Conservation (phyloP, 2,113 vertebrate species). For the Lynx canadensis region DNA sequence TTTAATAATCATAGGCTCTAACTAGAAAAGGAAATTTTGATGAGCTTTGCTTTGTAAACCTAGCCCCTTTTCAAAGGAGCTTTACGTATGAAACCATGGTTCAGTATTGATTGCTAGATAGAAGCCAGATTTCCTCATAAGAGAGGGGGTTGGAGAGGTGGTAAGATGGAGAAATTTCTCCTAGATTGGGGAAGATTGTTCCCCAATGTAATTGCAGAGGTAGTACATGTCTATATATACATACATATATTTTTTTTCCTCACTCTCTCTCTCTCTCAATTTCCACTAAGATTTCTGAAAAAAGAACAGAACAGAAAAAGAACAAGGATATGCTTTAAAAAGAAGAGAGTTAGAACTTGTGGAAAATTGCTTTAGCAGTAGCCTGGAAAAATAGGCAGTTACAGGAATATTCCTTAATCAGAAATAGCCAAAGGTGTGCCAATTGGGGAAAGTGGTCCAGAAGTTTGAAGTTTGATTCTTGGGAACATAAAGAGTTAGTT, state of each 20-base stretch:
- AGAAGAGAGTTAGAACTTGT: not conserved
- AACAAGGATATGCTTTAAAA: not conserved
- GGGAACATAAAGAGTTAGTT: not conserved
- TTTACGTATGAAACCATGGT: not conserved
- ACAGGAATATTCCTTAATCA: not conserved
- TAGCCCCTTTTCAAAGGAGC: not conserved
- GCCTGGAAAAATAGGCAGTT: slow-evolving; percentile 4
- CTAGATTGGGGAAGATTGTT: not conserved
- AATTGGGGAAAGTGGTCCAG: not conserved
- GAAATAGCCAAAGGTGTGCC: not conserved
- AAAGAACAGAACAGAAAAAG: not conserved
- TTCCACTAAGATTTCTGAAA: slow-evolving; percentile 42
- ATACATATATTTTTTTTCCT: not conserved
- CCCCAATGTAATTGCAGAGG: not conserved
- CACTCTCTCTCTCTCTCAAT: not conserved
- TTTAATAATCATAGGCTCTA: not conserved
- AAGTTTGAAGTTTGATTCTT: slow-evolving; percentile 36
- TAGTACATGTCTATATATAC: not conserved
- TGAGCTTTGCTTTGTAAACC: not conserved
- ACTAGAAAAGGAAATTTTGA: not conserved
- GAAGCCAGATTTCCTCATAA: not conserved
- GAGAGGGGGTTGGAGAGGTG: not conserved
- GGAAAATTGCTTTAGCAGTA: not conserved
- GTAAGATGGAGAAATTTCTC: not conserved
- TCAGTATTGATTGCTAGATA: not conserved